Evolutionary conservation across 2,113 vertebrate species (phyloP).

Genomic region (Eira barbara): DNA sequence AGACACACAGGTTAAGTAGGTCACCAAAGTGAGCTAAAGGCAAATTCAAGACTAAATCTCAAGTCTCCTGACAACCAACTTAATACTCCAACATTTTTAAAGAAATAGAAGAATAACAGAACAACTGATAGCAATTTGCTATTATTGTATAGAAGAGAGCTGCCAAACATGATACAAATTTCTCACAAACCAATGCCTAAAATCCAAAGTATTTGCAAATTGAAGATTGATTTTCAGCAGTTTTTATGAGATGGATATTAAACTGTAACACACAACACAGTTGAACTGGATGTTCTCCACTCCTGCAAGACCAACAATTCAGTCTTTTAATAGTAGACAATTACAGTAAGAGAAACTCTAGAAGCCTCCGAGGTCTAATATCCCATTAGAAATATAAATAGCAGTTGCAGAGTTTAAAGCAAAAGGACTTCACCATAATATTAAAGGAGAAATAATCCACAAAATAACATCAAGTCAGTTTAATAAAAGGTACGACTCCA

Average conservation of each 20-base stretch:
- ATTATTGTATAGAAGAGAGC: constrained; percentile 16
- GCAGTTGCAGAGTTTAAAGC: constrained; percentile 22
- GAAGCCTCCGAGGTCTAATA: neutral
- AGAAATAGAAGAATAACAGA: constrained; percentile 38
- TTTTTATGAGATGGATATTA: constrained; percentile 50
- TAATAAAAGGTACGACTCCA: constrained; percentile 17
- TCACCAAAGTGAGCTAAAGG: neutral
- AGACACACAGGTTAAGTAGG: neutral
- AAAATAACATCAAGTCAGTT: constrained; percentile 20
- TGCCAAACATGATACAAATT: constrained; percentile 31
- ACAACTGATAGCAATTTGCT: constrained; percentile 2
- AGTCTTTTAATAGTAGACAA: constrained; percentile 41
- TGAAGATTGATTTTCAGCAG: constrained; percentile 37
- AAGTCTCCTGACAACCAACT: neutral
- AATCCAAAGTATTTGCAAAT: constrained; percentile 36
- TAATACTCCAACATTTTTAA: constrained; percentile 13
- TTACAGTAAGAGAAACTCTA: constrained; percentile 38
- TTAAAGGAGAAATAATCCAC: constrained; percentile 6
- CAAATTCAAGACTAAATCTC: constrained; percentile 8
- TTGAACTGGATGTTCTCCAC: neutral
- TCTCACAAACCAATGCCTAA: constrained; percentile 28
- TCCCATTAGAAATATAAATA: constrained; percentile 51
- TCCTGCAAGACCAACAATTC: constrained; percentile 44
- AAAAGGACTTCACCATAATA: neutral
- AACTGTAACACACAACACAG: constrained; percentile 5